phyloP scores from a whole-genome alignment of 2,113 vertebrate genomes.

The Balaeniceps rex region DNA sequence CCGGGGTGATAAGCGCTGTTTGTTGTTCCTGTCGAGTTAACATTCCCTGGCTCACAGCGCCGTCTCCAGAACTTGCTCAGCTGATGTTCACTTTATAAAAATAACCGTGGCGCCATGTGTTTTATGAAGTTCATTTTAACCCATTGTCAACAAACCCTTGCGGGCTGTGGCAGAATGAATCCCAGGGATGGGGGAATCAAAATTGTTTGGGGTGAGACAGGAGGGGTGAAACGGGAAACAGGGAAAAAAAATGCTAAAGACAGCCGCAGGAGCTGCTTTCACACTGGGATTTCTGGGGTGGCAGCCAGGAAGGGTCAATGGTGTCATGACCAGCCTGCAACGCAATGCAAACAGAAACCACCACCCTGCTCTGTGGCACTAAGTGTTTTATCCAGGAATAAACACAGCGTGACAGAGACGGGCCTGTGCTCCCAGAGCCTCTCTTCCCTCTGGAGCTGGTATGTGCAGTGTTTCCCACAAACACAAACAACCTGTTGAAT shows the following conservation, averaged over 20 bases:
- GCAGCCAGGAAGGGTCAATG: background rate
- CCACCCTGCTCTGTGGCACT: background rate
- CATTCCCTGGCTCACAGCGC: background rate
- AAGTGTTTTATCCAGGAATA: background rate
- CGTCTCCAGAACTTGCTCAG: background rate
- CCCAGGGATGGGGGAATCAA: background rate
- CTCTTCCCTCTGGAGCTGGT: background rate
- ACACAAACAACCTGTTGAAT: rapidly evolving
- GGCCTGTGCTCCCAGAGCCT: background rate
- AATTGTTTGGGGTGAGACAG: background rate
- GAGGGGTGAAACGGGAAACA: background rate
- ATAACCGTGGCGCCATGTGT: background rate
- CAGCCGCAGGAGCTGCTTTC: background rate
- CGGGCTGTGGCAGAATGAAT: background rate
- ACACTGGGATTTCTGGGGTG: background rate
- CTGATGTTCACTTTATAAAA: constrained; percentile 20
- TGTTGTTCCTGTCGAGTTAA: background rate
- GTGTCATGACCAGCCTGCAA: background rate
- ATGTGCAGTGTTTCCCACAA: background rate
- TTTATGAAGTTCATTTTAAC: background rate
- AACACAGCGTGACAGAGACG: background rate
- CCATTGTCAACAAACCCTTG: background rate
- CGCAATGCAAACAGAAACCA: background rate
- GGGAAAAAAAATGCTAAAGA: background rate
- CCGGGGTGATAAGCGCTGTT: background rate